Evolutionary conservation across 1,140 invertebrate species (phyloP).

Genomic region (Periplaneta americana): DNA sequence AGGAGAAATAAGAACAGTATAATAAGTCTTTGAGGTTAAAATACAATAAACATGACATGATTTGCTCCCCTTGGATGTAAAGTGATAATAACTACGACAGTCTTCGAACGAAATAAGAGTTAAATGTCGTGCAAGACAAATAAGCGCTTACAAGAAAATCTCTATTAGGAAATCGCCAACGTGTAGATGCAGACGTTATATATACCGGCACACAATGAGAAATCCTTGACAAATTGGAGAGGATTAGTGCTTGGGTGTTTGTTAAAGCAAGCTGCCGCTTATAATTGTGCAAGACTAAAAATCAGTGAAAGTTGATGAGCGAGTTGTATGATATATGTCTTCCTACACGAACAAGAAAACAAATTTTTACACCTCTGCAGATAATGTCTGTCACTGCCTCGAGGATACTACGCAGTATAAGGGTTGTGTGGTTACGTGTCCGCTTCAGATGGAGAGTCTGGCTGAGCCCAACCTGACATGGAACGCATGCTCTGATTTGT

Average conservation of each 20-base stretch:
- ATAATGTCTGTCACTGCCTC: not conserved
- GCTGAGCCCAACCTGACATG: not conserved
- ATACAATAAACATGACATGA: no score
- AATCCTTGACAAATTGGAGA: not conserved
- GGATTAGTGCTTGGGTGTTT: not conserved
- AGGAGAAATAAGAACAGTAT: no score
- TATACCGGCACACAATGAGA: not conserved
- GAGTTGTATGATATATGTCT: not conserved
- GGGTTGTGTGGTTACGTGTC: not conserved
- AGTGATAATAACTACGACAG: no score
- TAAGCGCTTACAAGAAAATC: no score
- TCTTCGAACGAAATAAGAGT: no score
- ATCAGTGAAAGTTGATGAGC: not conserved
- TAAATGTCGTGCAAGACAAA: no score
- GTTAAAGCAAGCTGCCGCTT: not conserved
- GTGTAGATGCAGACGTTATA: not conserved
- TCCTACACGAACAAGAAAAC: not conserved
- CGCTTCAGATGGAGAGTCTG: not conserved
- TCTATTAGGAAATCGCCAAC: not conserved
- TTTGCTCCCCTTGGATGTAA: no score
- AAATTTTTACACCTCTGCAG: not conserved
- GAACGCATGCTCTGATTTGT: not conserved
- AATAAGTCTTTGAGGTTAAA: no score
- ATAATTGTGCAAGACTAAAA: not conserved
- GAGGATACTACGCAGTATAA: not conserved